These are phyloP conservation scores for Diaprepes abbreviatus DNA, from an alignment of 2,888 invertebrate genomes.

Conservation along the genomic window DNA sequence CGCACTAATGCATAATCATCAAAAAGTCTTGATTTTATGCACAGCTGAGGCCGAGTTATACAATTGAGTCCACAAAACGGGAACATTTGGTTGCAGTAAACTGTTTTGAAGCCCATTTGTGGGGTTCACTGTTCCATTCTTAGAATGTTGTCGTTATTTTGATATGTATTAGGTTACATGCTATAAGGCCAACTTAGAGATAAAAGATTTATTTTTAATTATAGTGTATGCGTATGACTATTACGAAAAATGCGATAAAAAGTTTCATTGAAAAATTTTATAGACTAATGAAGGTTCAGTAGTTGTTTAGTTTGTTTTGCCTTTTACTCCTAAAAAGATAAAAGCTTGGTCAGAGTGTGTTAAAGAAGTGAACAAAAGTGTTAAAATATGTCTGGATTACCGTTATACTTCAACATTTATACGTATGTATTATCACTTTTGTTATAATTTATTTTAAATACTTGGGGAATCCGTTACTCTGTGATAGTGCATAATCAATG, in stretches of 20 bases:
- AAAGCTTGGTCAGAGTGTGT: not conserved
- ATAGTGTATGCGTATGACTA: not conserved
- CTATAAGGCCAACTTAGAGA: conserved; percentile 25
- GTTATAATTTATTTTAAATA: no score
- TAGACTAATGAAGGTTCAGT: not conserved
- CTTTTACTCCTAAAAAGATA: not conserved
- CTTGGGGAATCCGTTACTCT: no score
- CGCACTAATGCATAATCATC: conserved; percentile 7
- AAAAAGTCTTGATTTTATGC: conserved; percentile 19
- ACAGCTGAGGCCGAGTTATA: conserved; percentile 11
- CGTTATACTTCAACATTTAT: conserved; percentile 47
- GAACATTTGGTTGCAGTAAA: conserved; percentile 26
- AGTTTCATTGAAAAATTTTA: conserved; percentile 2
- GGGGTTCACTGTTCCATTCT: conserved; percentile 25
- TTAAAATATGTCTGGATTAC: conserved; percentile 28
- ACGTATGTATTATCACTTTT: conserved; percentile 46
- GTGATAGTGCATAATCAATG: no score
- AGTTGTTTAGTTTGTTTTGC: not conserved
- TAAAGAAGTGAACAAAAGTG: not conserved
- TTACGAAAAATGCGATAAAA: conserved; percentile 7
- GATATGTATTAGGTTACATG: conserved; percentile 16
- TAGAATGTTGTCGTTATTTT: conserved; percentile 23
- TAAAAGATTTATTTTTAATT: conserved; percentile 26
- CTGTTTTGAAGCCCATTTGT: conserved; percentile 7
- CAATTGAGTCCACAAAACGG: conserved; percentile 18